phyloP scores from a whole-genome alignment of 2,113 vertebrate genomes.

The Burhinus bistriatus region DNA sequence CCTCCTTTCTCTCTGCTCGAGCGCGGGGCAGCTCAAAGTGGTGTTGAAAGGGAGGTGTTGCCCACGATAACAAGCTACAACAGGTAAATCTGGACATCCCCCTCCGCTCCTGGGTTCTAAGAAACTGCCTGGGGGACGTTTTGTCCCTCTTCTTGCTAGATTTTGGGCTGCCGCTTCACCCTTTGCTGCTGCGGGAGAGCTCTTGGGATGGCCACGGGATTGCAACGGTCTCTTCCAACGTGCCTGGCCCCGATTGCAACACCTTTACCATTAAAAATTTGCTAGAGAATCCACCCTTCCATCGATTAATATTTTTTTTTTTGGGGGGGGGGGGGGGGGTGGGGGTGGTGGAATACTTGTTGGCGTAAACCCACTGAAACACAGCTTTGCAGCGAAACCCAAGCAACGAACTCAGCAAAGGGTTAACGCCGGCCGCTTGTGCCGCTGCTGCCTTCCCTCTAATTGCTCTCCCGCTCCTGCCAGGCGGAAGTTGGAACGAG shows the following conservation, averaged over 20 bases:
- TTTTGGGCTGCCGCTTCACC: not conserved
- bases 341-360: too few species aligned
- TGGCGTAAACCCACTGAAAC: not conserved
- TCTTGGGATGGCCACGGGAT: too few species aligned
- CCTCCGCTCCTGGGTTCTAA: rapidly evolving
- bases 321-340: too few species aligned
- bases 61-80: rapidly evolving
- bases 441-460: not conserved
- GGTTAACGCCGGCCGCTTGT: not conserved
- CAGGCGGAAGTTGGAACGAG: constrained; percentile 30
- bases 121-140: rapidly evolving
- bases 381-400: not conserved
- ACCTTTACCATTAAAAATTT: not conserved
- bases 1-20: not conserved
- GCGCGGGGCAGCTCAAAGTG: rapidly evolving
- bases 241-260: rapidly evolving
- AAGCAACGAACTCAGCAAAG: not conserved
- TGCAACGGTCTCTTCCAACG: rapidly evolving
- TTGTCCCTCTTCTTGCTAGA: not conserved
- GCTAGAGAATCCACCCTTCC: not conserved
- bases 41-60: not conserved
- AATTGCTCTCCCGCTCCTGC: not conserved
- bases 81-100: not conserved
- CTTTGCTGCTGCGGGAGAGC: not conserved
- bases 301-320: not conserved